phyloP scores from a whole-genome alignment of 1,140 invertebrate genomes.

The Pseudomyrmex flavicornis region DNA sequence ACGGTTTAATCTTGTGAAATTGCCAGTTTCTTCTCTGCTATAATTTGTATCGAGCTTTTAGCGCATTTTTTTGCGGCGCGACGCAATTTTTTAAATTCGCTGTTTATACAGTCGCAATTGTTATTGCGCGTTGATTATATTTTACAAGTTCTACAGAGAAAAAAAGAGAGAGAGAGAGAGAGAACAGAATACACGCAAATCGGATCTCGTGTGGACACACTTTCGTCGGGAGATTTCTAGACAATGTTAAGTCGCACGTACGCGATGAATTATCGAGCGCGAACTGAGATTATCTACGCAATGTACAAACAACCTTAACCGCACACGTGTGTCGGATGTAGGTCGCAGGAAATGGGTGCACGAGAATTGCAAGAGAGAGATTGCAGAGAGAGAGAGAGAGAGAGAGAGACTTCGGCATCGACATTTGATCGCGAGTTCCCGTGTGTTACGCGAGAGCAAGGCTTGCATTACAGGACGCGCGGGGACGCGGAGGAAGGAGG shows the following conservation, averaged over 20 bases:
- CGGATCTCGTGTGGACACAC: not conserved
- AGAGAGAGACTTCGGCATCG: slow-evolving; percentile 40
- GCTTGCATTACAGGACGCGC: slow-evolving; percentile 6
- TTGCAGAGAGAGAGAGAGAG: not conserved
- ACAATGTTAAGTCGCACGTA: not conserved
- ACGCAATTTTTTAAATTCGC: no score
- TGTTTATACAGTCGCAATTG: no score
- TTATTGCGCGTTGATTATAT: no score
- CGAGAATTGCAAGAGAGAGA: slow-evolving; percentile 38
- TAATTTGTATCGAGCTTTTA: no score
- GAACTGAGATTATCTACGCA: slow-evolving; percentile 22
- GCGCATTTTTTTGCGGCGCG: no score
- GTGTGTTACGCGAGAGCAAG: not conserved
- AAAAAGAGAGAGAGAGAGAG: no score
- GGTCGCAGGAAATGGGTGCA: slow-evolving; percentile 12
- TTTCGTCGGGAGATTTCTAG: not conserved
- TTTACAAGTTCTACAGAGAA: no score
- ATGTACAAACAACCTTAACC: slow-evolving; percentile 33
- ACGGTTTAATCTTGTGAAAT: no score
- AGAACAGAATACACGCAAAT: no score
- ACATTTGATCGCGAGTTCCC: slow-evolving; percentile 67
- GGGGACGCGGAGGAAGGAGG: not conserved
- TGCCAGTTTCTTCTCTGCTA: no score
- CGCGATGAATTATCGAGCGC: not conserved
- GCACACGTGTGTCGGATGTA: slow-evolving; percentile 39